phyloP scores from a whole-genome alignment of 2,797 vertebrate species.

The Epinephelus malabaricus region DNA sequence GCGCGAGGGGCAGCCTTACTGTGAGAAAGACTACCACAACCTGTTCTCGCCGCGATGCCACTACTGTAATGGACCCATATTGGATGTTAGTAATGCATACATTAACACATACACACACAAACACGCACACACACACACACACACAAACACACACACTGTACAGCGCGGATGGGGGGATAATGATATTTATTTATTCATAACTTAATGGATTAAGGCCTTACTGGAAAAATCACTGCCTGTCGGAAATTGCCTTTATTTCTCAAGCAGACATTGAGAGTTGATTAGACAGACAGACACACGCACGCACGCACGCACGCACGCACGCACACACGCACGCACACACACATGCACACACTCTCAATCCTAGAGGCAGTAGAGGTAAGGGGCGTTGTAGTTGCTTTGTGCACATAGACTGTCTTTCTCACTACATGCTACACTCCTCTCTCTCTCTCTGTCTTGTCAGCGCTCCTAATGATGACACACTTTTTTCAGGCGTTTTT shows the following conservation, averaged over 20 bases:
- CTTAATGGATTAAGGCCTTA: constrained; percentile 61
- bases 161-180: constrained; percentile 27
- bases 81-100: constrained; percentile 90
- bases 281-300: neutral
- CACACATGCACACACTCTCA: neutral
- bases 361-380: constrained; percentile 1
- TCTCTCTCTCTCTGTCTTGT: constrained; percentile 36
- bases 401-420: neutral
- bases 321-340: neutral
- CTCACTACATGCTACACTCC: constrained; percentile 6
- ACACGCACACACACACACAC: constrained; percentile 19
- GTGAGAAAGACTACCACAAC: constrained; percentile 95
- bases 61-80: constrained; percentile 96
- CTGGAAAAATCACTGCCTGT: constrained; percentile 57
- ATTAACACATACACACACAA: constrained; percentile 23
- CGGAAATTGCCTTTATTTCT: constrained; percentile 45
- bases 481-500: constrained; percentile 23
- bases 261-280: constrained; percentile 2
- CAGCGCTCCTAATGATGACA: constrained; percentile 38
- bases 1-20: constrained; percentile 94
- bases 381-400: constrained; percentile 11
- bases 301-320: neutral
- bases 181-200: constrained; percentile 76
- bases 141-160: constrained; percentile 1
- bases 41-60: constrained; percentile 96